Conservation (phyloP, 2,113 vertebrate genomes). For the Periophthalmodon schlosseri region DNA sequence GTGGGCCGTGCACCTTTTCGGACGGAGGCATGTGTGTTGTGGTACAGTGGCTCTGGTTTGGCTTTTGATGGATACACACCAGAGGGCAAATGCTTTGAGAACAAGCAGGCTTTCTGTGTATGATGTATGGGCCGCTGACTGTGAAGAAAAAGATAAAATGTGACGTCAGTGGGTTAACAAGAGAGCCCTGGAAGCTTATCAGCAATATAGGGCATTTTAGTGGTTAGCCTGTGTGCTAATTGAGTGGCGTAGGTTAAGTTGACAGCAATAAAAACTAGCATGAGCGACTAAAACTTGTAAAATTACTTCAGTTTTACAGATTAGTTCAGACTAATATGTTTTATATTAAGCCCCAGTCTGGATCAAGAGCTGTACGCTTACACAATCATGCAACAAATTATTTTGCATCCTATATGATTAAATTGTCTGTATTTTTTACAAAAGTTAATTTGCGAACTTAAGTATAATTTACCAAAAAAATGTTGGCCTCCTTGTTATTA, state of each 20-base stretch:
- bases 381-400: too few relatives aligned
- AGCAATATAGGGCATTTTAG: not conserved
- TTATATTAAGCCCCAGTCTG: too few relatives aligned
- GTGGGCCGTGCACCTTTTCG: slow-evolving; percentile 21
- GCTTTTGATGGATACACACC: slow-evolving; percentile 19
- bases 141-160: slow-evolving; percentile 2
- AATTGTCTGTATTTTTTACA: too few relatives aligned
- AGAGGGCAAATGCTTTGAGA: slow-evolving; percentile 5
- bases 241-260: not conserved
- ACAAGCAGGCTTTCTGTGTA: not conserved
- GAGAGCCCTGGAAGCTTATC: slow-evolving; percentile 3
- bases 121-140: slow-evolving; percentile 3
- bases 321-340: too few relatives aligned
- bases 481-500: too few relatives aligned
- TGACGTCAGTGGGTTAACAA: not conserved
- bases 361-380: too few relatives aligned
- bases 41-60: not conserved
- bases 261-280: not conserved
- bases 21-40: slow-evolving; percentile 14
- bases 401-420: too few relatives aligned
- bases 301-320: too few relatives aligned
- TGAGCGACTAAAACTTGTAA: not conserved
- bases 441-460: too few relatives aligned
- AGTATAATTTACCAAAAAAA: too few relatives aligned
- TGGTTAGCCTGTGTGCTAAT: not conserved